Conservation (phyloP, 1,140 invertebrate genomes). For the Cecropterus lyciades region DNA sequence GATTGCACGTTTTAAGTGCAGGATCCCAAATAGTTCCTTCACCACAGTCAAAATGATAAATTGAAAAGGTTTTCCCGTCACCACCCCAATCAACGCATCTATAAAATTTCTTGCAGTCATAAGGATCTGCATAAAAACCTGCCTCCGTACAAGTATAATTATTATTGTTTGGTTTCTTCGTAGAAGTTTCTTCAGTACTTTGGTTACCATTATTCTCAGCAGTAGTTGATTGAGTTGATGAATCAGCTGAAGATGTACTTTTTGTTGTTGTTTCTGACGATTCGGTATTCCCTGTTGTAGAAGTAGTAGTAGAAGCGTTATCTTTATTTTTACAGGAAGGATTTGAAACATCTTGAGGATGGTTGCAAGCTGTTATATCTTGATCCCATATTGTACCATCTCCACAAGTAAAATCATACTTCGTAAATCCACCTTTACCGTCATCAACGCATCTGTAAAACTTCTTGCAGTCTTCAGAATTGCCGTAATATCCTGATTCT, state of each 20-base stretch:
- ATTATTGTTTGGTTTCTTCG: constrained; percentile 52
- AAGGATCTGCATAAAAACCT: constrained; percentile 88
- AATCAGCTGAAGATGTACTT: constrained; percentile 23
- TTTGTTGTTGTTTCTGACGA: constrained; percentile 24
- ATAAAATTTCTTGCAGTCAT: constrained; percentile 89
- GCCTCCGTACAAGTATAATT: constrained; percentile 77
- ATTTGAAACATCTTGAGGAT: constrained; percentile 68
- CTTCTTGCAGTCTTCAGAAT: constrained; percentile 87
- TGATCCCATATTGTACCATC: constrained; percentile 87
- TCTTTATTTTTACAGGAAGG: constrained; percentile 55
- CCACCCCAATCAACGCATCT: constrained; percentile 89
- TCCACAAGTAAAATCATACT: constrained; percentile 86
- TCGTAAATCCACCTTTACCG: constrained; percentile 84
- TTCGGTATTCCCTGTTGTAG: constrained; percentile 25
- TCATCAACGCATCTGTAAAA: constrained; percentile 90
- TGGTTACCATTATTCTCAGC: constrained; percentile 45
- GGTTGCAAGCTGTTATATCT: constrained; percentile 83
- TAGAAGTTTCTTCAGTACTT: constrained; percentile 45
- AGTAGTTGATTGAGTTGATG: constrained; percentile 35
- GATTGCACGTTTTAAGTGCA: constrained; percentile 82
- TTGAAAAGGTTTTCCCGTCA: constrained; percentile 84
- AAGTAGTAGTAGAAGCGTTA: constrained; percentile 38
- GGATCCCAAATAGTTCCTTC: constrained; percentile 87
- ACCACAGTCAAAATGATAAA: constrained; percentile 87
- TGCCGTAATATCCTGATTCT: constrained; percentile 87